Conservation (phyloP, 2,113 vertebrate genomes). For the Ardeotis arabs region DNA sequence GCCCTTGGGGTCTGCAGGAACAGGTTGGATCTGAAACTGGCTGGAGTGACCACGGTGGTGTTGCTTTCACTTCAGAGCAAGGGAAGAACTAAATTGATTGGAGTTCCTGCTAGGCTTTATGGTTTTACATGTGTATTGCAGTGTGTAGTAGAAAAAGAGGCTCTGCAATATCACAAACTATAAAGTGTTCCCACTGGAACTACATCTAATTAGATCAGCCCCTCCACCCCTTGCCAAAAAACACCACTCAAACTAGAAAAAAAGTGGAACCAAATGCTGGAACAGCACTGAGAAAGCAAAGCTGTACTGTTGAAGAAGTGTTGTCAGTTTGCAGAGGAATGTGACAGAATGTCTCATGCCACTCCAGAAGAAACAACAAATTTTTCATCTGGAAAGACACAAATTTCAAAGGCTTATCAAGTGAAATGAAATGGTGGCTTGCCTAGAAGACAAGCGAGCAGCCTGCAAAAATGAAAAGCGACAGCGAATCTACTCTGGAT, state of each 20-base stretch:
- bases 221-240: neutral
- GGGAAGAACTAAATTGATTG: neutral
- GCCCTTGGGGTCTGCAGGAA: rapidly evolving
- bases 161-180: neutral
- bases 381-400: neutral
- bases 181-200: neutral
- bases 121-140: neutral
- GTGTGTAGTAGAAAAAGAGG: neutral
- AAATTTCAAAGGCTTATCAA: neutral
- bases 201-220: neutral
- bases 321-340: neutral
- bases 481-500: neutral
- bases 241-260: neutral
- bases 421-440: neutral
- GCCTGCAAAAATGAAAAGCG: neutral
- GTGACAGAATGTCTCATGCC: neutral
- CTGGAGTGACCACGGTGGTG: neutral
- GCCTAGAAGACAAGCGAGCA: neutral
- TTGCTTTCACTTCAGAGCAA: neutral
- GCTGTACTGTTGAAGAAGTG: neutral
- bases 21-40: neutral
- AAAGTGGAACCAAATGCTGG: neutral
- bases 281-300: neutral
- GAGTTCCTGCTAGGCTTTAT: neutral
- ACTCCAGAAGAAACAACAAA: neutral